A percentile compares a stretch with the other conserved stretches of the same genome.
Evolutionary conservation across 2,888 invertebrate genomes (phyloP).

Genomic region (Pachliopta kotzebuea): DNA sequence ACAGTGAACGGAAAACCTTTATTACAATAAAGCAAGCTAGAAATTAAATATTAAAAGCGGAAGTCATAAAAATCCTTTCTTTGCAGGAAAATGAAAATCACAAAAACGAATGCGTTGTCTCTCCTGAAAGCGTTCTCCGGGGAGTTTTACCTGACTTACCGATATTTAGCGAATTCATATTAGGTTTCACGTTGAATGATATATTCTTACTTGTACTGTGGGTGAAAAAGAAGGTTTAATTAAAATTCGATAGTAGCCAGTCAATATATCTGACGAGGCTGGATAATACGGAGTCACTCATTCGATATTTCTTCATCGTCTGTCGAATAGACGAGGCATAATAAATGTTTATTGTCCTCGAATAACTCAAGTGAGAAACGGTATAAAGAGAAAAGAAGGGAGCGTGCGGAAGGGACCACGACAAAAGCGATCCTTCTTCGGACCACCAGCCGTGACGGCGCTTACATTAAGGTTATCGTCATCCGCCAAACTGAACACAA

Average conservation of each 20-base stretch:
- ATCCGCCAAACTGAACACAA: constrained; percentile 77
- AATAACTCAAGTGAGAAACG: constrained; percentile 79
- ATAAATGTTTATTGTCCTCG: constrained; percentile 79
- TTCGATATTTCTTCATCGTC: constrained; percentile 64
- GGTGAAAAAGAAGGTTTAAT: not conserved
- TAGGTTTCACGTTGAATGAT: constrained; percentile 51
- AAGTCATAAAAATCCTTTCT: constrained; percentile 63
- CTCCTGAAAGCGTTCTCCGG: constrained; percentile 46
- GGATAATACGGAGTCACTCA: constrained; percentile 66
- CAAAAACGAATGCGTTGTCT: constrained; percentile 64
- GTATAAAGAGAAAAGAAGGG: constrained; percentile 76
- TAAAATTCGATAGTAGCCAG: not conserved
- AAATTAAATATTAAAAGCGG: constrained; percentile 60
- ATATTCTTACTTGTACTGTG: constrained; percentile 46
- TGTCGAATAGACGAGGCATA: constrained; percentile 74
- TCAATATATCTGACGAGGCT: constrained; percentile 31
- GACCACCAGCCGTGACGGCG: constrained; percentile 77
- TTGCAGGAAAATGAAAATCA: constrained; percentile 57
- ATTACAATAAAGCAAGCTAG: constrained; percentile 38
- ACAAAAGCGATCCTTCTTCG: constrained; percentile 77
- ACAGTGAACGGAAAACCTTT: constrained; percentile 23
- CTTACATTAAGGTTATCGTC: constrained; percentile 80
- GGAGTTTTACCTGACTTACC: constrained; percentile 49
- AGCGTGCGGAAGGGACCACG: constrained; percentile 70
- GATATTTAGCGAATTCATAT: constrained; percentile 58